These are phyloP conservation scores for Phalacrocorax carbo DNA, from an alignment of 2,113 vertebrate species.

Conservation along the genomic window DNA sequence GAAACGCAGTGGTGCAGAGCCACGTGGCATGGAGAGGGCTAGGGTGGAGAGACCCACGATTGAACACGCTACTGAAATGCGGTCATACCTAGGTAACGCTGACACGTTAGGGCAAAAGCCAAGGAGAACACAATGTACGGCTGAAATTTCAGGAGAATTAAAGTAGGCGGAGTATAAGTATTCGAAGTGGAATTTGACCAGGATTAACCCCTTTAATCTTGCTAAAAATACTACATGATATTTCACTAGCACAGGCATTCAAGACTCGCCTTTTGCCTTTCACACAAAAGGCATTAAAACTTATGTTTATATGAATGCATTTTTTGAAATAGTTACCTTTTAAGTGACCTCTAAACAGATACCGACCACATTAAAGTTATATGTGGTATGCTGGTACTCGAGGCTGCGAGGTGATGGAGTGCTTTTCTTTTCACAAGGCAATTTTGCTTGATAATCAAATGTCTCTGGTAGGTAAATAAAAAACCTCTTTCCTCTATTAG, in stretches of 20 bases:
- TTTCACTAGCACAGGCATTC: background rate
- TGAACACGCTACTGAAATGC: background rate
- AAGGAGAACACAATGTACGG: background rate
- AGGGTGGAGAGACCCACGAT: fast-evolving
- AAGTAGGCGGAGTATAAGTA: constrained; percentile 2
- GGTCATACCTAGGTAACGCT: background rate
- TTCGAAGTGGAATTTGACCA: constrained; percentile 37
- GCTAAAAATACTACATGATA: constrained; percentile 32
- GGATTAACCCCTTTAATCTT: constrained; percentile 35
- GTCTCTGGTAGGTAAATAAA: constrained; percentile 71
- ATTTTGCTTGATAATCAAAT: constrained; percentile 67
- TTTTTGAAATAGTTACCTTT: constrained; percentile 46
- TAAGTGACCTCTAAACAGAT: constrained; percentile 14
- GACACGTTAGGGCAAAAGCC: background rate
- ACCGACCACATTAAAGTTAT: constrained; percentile 23
- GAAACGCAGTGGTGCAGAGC: background rate
- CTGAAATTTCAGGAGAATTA: background rate
- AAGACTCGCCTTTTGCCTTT: background rate
- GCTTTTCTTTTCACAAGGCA: constrained; percentile 65
- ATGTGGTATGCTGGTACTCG: constrained; percentile 65
- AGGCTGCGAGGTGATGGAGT: constrained; percentile 60
- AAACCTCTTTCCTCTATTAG: constrained; percentile 32
- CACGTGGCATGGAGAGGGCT: fast-evolving
- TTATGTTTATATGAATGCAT: background rate
- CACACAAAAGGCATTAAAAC: constrained; percentile 25